Evolutionary conservation across 2,888 invertebrate genomes (phyloP), one percentile per base, ranked within the genome.

Genomic region (Lasioglossum pauxillum): DNA sequence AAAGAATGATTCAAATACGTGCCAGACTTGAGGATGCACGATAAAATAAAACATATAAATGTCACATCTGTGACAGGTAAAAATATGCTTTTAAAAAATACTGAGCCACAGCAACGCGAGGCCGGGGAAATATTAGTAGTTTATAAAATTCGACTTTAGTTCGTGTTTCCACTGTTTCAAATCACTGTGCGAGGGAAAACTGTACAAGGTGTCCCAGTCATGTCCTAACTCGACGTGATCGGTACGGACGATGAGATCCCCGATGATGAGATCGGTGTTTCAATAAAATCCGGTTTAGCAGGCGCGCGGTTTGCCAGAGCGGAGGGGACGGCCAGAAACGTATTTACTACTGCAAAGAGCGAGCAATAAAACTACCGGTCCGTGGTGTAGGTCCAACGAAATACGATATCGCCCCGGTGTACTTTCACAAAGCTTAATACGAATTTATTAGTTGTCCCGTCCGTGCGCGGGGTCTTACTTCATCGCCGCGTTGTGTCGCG

Each of bases 211-310:
- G 46, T 16, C 0, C 5, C 46, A 46, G 46, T 46, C 46, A 8
- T 49, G 23, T 23, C 0, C 19, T 23, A 49, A 49, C 23, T 23
- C 49, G 49, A 49, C 19, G 49, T 5, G 19, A 49, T 49, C 19
- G 19, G 89, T 85, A 12, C 44, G 44, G 12, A 12, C 3, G 44
- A 44, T 44, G 44, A 5, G 14, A 14, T 14, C 88, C 90, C 88
- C 80, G 87, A 82, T 80, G 78, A 82, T 80, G 78, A 88, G 90
- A 91, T 91, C 92, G 92, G 90, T 89, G 91, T 92, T 91, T 90
- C 90, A 90, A 93, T 93, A 91, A 93, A 94, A 92, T 85, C 86
- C 89, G 89, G 86, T 93, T 92, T 92, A 92, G 86, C 89, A 84
- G 88, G 76, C 87, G 73, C 82, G 83, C 79, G 85, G 84, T 78